A percentile compares a stretch with the other conserved stretches of the same genome.
Conservation (phyloP, 2,113 vertebrate species). For the Sceloporus tristichus region DNA sequence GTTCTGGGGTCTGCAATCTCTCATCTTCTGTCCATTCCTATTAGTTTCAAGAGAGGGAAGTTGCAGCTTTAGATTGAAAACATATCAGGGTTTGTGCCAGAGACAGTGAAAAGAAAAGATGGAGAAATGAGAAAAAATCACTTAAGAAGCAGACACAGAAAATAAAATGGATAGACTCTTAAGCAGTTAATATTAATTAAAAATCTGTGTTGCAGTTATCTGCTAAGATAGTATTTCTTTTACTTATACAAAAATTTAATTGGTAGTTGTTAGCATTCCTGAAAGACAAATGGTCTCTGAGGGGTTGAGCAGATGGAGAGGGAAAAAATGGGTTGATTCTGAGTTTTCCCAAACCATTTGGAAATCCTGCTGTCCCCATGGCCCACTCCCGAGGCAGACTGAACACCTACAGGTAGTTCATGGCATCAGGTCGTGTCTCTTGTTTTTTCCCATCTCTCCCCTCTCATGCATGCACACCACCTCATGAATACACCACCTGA, state of each 20-base stretch:
- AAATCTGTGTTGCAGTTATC: slow-evolving; percentile 55
- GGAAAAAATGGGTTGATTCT: too few species aligned
- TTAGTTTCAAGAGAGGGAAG: slow-evolving; percentile 60
- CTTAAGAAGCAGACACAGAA: slow-evolving; percentile 60
- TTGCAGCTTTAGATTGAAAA: slow-evolving; percentile 58
- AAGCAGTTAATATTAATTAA: slow-evolving; percentile 66
- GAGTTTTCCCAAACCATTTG: too few species aligned
- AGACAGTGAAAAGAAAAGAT: slow-evolving; percentile 46
- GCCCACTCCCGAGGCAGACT: too few species aligned
- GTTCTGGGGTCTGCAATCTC: slow-evolving; percentile 39
- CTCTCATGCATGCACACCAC: too few species aligned
- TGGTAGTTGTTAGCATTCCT: background rate
- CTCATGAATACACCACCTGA: too few species aligned
- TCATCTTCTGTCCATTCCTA: slow-evolving; percentile 35
- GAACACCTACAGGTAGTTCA: too few species aligned
- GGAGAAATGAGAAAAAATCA: slow-evolving; percentile 52
- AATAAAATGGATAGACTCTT: slow-evolving; percentile 58
- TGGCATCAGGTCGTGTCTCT: too few species aligned
- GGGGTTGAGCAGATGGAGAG: too few species aligned
- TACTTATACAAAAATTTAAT: background rate
- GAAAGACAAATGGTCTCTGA: too few species aligned
- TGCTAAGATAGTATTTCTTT: slow-evolving; percentile 17
- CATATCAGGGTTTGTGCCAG: slow-evolving; percentile 53
- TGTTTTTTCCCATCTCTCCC: too few species aligned
- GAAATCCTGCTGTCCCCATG: too few species aligned